Evolutionary conservation across 2,113 vertebrate genomes (phyloP).

Genomic region (Onychorhynchus coronatus): DNA sequence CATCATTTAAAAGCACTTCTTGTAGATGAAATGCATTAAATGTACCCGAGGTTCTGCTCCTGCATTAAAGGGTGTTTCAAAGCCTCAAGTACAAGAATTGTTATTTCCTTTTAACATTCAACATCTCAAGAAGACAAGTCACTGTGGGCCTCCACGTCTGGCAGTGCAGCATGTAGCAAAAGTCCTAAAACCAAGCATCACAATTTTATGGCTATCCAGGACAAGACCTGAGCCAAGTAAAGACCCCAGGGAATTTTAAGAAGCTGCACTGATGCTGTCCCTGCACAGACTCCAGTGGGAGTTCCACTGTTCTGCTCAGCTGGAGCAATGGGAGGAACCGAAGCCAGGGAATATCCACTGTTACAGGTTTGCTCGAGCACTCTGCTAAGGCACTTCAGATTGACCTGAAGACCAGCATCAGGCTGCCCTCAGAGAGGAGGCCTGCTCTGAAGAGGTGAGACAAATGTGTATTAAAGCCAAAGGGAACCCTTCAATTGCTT

Average conservation of each 20-base stretch:
- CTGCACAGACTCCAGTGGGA: neutral
- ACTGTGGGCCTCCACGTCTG: accelerated
- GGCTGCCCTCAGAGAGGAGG: neutral
- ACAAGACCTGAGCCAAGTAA: neutral
- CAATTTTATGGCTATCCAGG: neutral
- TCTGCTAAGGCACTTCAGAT: neutral
- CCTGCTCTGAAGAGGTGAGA: neutral
- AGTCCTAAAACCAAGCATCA: neutral
- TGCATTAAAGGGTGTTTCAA: neutral
- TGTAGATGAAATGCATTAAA: neutral
- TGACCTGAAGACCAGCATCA: neutral
- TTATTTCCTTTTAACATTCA: neutral
- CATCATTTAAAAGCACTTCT: neutral
- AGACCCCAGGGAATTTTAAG: neutral
- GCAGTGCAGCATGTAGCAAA: neutral
- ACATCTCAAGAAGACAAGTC: neutral
- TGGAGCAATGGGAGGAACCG: neutral
- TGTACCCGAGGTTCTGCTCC: neutral
- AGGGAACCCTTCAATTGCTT: accelerated
- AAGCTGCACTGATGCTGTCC: neutral
- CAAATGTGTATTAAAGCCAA: accelerated
- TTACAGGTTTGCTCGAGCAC: accelerated
- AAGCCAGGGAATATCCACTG: neutral
- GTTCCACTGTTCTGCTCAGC: neutral
- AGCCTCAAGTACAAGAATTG: neutral